phyloP scores from a whole-genome alignment of 2,113 vertebrate genomes.

The Azemiops feae region DNA sequence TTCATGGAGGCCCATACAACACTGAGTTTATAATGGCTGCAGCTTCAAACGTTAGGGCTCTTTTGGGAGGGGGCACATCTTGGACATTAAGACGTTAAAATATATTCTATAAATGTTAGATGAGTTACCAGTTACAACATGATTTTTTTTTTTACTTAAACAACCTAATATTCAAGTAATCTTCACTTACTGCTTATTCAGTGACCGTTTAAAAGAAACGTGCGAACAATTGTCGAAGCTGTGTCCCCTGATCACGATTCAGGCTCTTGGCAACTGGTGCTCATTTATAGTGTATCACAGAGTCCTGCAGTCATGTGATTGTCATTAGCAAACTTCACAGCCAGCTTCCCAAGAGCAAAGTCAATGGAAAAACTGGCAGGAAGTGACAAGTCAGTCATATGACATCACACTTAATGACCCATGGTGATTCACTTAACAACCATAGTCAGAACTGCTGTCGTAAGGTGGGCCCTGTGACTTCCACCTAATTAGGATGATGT shows the following conservation, averaged over 20 bases:
- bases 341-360: neutral
- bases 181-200: neutral
- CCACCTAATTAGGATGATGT: neutral
- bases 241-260: neutral
- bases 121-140: conserved; percentile 59
- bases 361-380: neutral
- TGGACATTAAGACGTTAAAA: conserved; percentile 41
- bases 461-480: neutral
- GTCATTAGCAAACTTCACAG: neutral
- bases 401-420: neutral
- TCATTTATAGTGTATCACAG: neutral
- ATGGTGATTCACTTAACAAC: neutral
- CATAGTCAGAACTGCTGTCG: neutral
- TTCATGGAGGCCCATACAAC: neutral
- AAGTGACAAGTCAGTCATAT: neutral
- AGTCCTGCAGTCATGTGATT: neutral
- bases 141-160: conserved; percentile 57
- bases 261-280: neutral
- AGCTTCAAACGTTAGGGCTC: neutral
- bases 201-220: neutral
- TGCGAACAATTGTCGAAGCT: neutral
- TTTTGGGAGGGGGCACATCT: neutral
- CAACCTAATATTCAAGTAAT: conserved; percentile 35
- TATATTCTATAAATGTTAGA: conserved; percentile 48
- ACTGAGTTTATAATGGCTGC: neutral